phyloP scores from a whole-genome alignment of 2,113 vertebrate species.

The Tringa solitaria region DNA sequence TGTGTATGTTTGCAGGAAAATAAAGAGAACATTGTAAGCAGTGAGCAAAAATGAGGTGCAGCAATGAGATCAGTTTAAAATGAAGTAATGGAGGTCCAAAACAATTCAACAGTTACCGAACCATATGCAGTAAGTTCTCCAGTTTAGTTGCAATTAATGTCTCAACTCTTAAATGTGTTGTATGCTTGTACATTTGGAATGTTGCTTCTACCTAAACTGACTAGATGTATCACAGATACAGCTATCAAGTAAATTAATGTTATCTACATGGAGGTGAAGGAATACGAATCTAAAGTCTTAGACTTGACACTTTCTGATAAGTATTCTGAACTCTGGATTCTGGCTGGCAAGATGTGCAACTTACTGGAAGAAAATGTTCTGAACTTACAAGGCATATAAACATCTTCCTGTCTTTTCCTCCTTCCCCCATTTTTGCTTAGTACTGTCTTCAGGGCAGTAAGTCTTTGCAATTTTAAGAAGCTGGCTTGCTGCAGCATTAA shows the following conservation, averaged over 20 bases:
- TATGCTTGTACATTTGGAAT: background rate
- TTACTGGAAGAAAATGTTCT: constrained; percentile 18
- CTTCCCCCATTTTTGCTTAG: background rate
- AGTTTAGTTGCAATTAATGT: background rate
- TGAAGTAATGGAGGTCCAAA: background rate
- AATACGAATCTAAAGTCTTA: background rate
- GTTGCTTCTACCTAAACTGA: background rate
- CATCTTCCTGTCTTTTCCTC: background rate
- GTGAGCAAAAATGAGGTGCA: constrained; percentile 32
- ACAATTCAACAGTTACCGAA: background rate
- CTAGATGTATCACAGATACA: background rate
- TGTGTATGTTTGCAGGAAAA: background rate
- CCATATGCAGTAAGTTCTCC: background rate
- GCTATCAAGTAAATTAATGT: background rate
- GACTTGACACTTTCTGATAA: background rate
- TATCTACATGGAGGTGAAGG: background rate
- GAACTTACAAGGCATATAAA: background rate
- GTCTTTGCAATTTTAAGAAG: background rate
- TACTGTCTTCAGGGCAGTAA: background rate
- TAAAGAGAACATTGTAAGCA: background rate
- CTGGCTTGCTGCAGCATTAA: background rate
- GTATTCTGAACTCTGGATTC: background rate
- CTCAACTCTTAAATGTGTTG: background rate
- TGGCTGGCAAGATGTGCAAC: background rate
- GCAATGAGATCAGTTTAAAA: background rate